Evolutionary conservation across 1,140 invertebrate genomes (phyloP).

Genomic region (Lamellibrachia luymesi): DNA sequence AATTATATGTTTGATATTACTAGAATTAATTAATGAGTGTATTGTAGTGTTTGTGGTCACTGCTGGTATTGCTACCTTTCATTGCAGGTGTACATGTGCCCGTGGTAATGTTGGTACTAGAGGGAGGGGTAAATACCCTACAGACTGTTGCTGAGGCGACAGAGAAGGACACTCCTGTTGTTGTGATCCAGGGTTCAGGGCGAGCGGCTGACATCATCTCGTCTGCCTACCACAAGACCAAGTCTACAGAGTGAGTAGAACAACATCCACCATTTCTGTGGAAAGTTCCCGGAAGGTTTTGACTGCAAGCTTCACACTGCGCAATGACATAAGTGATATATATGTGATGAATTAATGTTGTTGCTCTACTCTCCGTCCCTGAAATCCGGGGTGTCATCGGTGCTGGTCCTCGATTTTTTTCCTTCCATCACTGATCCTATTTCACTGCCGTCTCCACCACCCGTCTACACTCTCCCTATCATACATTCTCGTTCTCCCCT

Average conservation of each 20-base stretch:
- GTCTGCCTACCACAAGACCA: conserved; percentile 35
- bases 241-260: conserved; percentile 10
- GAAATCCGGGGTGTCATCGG: too few species aligned
- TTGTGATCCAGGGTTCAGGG: conserved; percentile 55
- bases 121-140: conserved; percentile 56
- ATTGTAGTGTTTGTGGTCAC: not conserved
- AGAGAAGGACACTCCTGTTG: conserved; percentile 49
- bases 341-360: too few species aligned
- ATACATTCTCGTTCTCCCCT: too few species aligned
- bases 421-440: too few species aligned
- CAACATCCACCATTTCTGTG: not conserved
- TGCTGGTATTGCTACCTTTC: not conserved
- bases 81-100: conserved; percentile 37
- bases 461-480: too few species aligned
- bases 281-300: too few species aligned
- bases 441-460: too few species aligned
- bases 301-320: too few species aligned
- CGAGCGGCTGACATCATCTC: conserved; percentile 56
- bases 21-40: not conserved
- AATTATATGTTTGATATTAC: not conserved
- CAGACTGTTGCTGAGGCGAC: conserved; percentile 48
- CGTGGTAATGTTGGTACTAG: conserved; percentile 54
- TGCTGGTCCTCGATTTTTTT: too few species aligned
- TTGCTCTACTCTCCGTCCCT: too few species aligned
- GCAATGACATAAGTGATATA: too few species aligned